phyloP scores from a whole-genome alignment of 2,797 vertebrate species.

The Hapalemur alaotrensis region DNA sequence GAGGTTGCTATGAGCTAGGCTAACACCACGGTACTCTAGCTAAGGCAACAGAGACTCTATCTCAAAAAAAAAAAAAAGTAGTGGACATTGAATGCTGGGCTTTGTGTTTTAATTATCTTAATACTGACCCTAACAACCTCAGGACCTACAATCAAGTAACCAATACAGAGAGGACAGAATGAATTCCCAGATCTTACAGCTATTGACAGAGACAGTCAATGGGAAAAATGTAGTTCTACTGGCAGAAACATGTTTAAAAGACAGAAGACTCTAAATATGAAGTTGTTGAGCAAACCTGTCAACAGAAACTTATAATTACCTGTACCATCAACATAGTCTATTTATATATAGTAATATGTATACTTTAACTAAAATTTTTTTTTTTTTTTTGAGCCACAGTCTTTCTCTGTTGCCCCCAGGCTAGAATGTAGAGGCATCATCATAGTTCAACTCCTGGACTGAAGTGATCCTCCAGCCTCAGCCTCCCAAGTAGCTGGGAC shows the following conservation, averaged over 20 bases:
- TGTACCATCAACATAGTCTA: neutral
- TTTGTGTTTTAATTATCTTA: neutral
- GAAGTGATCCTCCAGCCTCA: neutral
- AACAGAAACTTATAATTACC: constrained; percentile 20
- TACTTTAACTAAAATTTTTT: neutral
- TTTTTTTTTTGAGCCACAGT: too few species aligned
- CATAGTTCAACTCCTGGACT: too few species aligned
- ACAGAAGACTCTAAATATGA: constrained; percentile 1
- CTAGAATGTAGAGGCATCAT: too few species aligned
- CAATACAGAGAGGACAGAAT: neutral
- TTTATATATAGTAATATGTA: neutral
- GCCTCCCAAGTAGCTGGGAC: neutral
- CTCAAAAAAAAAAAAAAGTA: neutral
- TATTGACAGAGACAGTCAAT: neutral
- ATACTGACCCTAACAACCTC: constrained; percentile 24
- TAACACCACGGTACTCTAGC: too few species aligned
- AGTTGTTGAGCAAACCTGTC: neutral
- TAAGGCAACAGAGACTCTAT: too few species aligned
- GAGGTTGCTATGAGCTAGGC: too few species aligned
- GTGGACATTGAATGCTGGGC: neutral
- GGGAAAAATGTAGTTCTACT: constrained; percentile 6
- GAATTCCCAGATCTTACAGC: neutral
- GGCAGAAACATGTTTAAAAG: constrained; percentile 9
- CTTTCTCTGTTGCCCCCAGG: too few species aligned
- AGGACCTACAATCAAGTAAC: constrained; percentile 27